A percentile compares a stretch with the other conserved stretches of the same genome.
Evolutionary conservation across 2,113 vertebrate genomes (phyloP).

Genomic region (Scomber colias): DNA sequence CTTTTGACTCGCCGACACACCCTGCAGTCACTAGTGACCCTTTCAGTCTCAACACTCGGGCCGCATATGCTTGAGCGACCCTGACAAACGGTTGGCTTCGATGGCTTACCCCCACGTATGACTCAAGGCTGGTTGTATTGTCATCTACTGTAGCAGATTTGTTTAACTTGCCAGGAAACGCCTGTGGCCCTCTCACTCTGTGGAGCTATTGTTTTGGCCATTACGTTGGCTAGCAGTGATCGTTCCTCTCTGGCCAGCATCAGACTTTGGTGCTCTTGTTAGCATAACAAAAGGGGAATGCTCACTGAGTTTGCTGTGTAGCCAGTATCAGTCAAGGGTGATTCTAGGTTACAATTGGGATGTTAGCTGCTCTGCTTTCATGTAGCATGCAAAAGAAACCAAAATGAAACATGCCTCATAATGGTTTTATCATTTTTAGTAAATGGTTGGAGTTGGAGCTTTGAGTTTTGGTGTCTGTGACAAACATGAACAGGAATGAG

Average conservation of each 20-base stretch:
- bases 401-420: background rate
- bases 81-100: background rate
- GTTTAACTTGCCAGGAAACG: background rate
- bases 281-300: conserved; percentile 21
- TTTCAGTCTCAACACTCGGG: background rate
- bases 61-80: conserved; percentile 48
- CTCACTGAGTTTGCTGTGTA: background rate
- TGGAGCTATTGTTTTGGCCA: conserved; percentile 13
- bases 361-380: background rate
- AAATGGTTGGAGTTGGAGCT: background rate
- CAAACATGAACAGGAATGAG: background rate
- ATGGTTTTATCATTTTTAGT: background rate
- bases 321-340: background rate
- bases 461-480: background rate
- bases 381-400: conserved; percentile 6
- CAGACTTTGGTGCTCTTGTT: conserved; percentile 18
- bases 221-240: conserved; percentile 20
- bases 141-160: conserved; percentile 3
- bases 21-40: conserved; percentile 30
- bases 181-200: conserved; percentile 16
- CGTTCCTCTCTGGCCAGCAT: conserved; percentile 23
- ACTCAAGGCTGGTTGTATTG: conserved; percentile 29
- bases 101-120: background rate
- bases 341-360: conserved; percentile 15
- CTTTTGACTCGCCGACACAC: conserved; percentile 24